These are phyloP conservation scores for Agapornis canus DNA, from an alignment of 2,797 vertebrate species.

Conservation along the genomic window DNA sequence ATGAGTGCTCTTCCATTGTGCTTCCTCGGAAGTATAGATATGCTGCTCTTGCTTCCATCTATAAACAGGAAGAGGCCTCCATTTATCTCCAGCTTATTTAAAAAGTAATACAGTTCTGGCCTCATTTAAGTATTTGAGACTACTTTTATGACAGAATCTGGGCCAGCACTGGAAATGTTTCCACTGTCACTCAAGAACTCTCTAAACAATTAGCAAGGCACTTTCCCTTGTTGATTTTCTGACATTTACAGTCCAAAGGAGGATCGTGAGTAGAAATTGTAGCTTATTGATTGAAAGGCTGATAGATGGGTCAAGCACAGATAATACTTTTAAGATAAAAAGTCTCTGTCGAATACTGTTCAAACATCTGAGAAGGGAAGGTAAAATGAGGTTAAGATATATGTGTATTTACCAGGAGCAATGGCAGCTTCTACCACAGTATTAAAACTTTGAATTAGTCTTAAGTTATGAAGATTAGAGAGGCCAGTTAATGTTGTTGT, in stretches of 20 bases:
- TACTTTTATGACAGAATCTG: neutral
- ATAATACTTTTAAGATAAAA: neutral
- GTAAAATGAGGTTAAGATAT: neutral
- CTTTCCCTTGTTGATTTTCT: neutral
- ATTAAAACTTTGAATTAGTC: neutral
- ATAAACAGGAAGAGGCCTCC: neutral
- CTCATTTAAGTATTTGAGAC: neutral
- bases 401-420: neutral
- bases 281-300: neutral
- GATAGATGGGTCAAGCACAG: neutral
- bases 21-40: neutral
- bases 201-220: neutral
- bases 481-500: neutral
- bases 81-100: neutral
- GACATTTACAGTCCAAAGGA: neutral
- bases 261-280: neutral
- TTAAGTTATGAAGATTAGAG: neutral
- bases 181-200: neutral
- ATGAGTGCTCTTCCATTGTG: fast-evolving
- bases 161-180: neutral
- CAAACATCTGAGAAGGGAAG: neutral
- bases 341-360: neutral
- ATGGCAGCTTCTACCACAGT: neutral
- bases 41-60: neutral
- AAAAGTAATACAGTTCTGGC: neutral